Evolutionary conservation across 2,888 invertebrate genomes (phyloP), one percentile per base, ranked within the genome.

Genomic region (Apodemia hepburni): DNA sequence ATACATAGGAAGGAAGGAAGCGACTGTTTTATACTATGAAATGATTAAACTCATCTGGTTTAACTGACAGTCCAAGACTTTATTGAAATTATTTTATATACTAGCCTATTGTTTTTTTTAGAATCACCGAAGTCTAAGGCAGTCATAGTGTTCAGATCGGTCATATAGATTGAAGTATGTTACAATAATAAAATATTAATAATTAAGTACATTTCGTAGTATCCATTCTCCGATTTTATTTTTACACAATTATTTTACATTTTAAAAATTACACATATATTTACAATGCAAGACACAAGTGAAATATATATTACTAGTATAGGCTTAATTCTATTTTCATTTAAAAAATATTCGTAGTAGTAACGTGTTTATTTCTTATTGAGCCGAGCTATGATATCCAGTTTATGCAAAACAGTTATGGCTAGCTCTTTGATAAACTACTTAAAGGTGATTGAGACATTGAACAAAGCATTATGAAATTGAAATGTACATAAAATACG

Each of bases 191-290:
- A 70, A 71, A 61, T 63, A 61, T 38, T 58, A 66, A 58, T 66
- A 67, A 68, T 85, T 87, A 87, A 87, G 87, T 87, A 87, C 87
- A 85, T 79, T 74, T 68, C 80, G 75, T 76, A 81, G 42, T 42
- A 42, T 77, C 65, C 65, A 62, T 64, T 71, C 57, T 64, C 66
- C 65, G 61, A 70, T 67, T 71, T 70, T 71, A 70, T 61, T 71
- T 76, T 70, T 74, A 77, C 74, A 75, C 66, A 64, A 66, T 68
- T 73, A 75, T 74, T 78, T 78, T 78, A 77, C 73, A 76, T 69
- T 69, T 66, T 70, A 69, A 73, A 71, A 72, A 71, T 75, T 69
- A 71, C 72, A 51, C 51, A 51, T 51, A 68, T 74, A 76, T 71
- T 69, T 70, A 73, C 70, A 72, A 66, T 60, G 66, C 68, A 68